Conservation (phyloP, 1,140 invertebrate genomes). For the Heterodera schachtii region DNA sequence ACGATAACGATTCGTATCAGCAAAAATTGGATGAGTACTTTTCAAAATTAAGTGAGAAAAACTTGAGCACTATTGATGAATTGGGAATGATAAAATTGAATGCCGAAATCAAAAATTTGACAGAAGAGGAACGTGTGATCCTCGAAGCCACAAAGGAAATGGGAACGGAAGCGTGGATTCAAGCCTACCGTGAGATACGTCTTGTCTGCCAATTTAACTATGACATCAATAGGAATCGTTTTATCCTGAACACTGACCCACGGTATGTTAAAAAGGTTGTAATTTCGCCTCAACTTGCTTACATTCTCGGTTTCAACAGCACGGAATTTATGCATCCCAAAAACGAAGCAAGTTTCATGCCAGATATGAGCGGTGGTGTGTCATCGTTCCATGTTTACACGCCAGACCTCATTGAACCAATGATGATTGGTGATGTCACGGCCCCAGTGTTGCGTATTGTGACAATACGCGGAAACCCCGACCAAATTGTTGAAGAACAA, state of each 20-base stretch:
- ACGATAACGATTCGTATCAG: background rate
- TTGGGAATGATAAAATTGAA: background rate
- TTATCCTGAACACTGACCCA: background rate
- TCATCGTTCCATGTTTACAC: constrained; percentile 35
- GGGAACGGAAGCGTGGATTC: background rate
- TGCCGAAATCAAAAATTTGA: constrained; percentile 4
- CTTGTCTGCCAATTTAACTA: background rate
- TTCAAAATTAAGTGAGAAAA: background rate
- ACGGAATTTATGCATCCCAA: too few species aligned
- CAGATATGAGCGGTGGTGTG: constrained; percentile 10
- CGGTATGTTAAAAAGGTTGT: background rate
- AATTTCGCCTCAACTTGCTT: constrained; percentile 7
- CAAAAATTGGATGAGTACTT: background rate
- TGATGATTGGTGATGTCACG: constrained; percentile 29
- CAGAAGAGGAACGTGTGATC: background rate
- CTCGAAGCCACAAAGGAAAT: background rate
- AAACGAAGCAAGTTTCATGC: background rate
- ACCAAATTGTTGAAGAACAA: too few species aligned
- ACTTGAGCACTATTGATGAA: too few species aligned
- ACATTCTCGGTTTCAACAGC: constrained; percentile 2
- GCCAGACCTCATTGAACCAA: constrained; percentile 34
- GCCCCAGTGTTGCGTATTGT: constrained; percentile 37
- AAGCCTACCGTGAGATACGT: background rate
- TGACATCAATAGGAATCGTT: background rate
- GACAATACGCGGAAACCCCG: background rate